Evolutionary conservation across 2,888 invertebrate species (phyloP).

Genomic region (Lithosia quadra): DNA sequence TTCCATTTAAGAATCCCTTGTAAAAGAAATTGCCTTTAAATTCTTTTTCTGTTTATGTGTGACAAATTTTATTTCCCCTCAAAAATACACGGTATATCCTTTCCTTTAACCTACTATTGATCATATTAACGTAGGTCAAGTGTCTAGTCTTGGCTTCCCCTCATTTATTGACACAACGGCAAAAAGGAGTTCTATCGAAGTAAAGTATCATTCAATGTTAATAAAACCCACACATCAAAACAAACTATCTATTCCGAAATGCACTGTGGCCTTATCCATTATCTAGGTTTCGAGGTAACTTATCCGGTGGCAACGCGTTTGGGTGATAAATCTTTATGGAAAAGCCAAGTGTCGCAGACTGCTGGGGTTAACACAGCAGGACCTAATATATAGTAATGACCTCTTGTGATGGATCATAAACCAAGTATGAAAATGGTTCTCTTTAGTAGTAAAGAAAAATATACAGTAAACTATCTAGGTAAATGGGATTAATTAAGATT

Average conservation of each 20-base stretch:
- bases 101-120: no score
- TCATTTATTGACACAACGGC: background rate
- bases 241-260: background rate
- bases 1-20: no score
- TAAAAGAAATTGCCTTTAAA: no score
- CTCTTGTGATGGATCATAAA: conserved; percentile 39
- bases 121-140: background rate
- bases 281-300: background rate
- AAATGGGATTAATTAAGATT: background rate
- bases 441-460: conserved; percentile 19
- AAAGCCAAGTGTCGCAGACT: conserved; percentile 33
- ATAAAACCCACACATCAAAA: conserved; percentile 1
- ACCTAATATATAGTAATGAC: conserved; percentile 42
- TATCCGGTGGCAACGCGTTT: conserved; percentile 7
- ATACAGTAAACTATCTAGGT: conserved; percentile 17
- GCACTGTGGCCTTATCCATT: background rate
- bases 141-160: background rate
- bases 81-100: no score
- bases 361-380: conserved; percentile 40
- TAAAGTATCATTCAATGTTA: background rate
- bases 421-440: conserved; percentile 35
- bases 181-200: background rate
- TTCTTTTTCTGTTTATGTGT: no score
- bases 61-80: no score
- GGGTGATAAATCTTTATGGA: conserved; percentile 38